Evolutionary conservation across 2,888 invertebrate species (phyloP), one percentile per base, ranked within the genome.

Genomic region (Cephus runcator): DNA sequence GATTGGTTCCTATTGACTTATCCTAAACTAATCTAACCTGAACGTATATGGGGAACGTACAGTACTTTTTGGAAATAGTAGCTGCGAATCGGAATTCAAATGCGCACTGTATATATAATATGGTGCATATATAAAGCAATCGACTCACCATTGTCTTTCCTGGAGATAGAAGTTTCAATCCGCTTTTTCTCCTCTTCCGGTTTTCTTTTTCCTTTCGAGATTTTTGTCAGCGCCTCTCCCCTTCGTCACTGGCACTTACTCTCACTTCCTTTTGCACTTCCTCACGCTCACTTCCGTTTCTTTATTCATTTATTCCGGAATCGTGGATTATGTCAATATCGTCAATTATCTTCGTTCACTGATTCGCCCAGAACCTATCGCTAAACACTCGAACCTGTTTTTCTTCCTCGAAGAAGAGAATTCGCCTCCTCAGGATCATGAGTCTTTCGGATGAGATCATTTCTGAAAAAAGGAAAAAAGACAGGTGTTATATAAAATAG

Each of bases 401-500:
- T 76, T 75, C 79, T 73, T 76, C 73, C 73, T 69, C 34, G 77
- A 79, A 69, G 69, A 75, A 73, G 69, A 30, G 74, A 56, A 73
- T 36, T 31, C 73, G 76, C 75, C 75, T 56, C 35, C 76, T 56
- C 34, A 73, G 76, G 69, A 31, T 33, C 40, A 23, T 56, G 40
- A 23, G 23, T 69, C 30, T 76, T 75, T 73, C 12, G 31, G 73
- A 73, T 34, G 78, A 74, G 76, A 73, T 76, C 80, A 79, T 76
- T 74, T 75, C 81, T 81, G 81, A 12, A 81, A 81, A 79, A 81
- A 11, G 74, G 78, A 79, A 77, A 40, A 36, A 1, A 31, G 30
- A 75, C 71, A 69, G 15, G 15, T 69, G 30, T 23, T 56, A 6
- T 1, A 9, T 23, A 6, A 23, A 56, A 56, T 9, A 6, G 2